These are phyloP conservation scores for Haplochromis vanheusdeni DNA, from an alignment of 2,113 vertebrate genomes.

Conservation along the genomic window DNA sequence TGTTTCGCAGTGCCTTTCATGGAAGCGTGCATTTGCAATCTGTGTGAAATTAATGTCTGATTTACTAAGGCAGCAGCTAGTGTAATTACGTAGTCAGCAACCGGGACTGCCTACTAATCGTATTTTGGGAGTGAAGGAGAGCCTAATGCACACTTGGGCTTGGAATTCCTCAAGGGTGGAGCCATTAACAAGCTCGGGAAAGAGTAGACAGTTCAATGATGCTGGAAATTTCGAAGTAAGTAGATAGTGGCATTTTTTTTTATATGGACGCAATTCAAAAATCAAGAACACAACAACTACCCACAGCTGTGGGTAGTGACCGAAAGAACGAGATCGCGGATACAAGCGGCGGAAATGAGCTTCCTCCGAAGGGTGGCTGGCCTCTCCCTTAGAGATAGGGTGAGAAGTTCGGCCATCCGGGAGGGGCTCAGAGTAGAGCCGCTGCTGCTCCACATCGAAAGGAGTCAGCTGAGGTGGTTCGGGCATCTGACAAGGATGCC, in stretches of 20 bases:
- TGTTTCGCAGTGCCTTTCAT: slow-evolving; percentile 22
- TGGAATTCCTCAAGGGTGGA: slow-evolving; percentile 14
- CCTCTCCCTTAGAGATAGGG: too few species aligned
- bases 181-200: slow-evolving; percentile 16
- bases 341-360: too few species aligned
- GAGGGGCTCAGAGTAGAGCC: too few species aligned
- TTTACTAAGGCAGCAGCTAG: slow-evolving; percentile 27
- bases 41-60: slow-evolving; percentile 46
- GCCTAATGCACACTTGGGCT: background rate
- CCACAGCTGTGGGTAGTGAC: too few species aligned
- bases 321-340: too few species aligned
- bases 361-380: too few species aligned
- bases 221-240: background rate
- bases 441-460: too few species aligned
- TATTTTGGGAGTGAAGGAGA: slow-evolving; percentile 22
- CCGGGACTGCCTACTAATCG: slow-evolving; percentile 31
- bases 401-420: too few species aligned
- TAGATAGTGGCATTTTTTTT: background rate
- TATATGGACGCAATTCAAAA: background rate
- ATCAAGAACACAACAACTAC: background rate
- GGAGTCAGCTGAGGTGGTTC: too few species aligned
- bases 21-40: slow-evolving; percentile 29
- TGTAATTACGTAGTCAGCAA: slow-evolving; percentile 36
- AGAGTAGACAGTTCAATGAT: background rate
- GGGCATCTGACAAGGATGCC: too few species aligned